Percentiles rank a stretch among this genome's conserved stretches.
phyloP scores from a whole-genome alignment of 92 coral and sea anemone species.

The Epizoanthus illoricatus region DNA sequence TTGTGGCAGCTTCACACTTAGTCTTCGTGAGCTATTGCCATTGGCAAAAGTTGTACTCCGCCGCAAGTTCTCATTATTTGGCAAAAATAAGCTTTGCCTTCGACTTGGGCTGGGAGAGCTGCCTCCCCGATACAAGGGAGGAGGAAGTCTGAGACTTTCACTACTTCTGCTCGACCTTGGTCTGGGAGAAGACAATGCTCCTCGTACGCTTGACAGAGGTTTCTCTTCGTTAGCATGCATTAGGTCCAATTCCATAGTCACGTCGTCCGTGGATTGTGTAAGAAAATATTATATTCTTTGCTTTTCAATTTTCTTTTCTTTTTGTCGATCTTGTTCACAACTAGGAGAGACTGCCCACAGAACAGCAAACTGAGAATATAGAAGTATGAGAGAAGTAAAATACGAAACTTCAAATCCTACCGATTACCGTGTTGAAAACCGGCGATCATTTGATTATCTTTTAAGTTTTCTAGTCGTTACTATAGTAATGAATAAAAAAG shows the following conservation, averaged over 20 bases:
- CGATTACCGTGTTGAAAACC: background rate
- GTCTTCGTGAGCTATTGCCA: background rate
- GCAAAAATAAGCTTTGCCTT: constrained; percentile 8
- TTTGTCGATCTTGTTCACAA: constrained; percentile 2
- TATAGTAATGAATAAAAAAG: background rate
- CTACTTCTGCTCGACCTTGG: background rate
- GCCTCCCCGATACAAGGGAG: background rate
- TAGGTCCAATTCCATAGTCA: background rate
- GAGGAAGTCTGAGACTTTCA: background rate
- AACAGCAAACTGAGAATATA: background rate
- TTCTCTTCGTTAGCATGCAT: background rate
- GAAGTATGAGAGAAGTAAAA: background rate
- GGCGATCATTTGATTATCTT: background rate
- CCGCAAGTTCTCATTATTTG: constrained; percentile 2
- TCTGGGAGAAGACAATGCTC: background rate
- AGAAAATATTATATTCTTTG: background rate
- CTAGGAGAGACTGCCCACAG: background rate
- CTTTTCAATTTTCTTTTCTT: background rate
- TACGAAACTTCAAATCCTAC: background rate
- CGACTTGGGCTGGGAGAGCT: background rate
- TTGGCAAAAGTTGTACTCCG: background rate
- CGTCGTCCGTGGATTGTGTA: background rate
- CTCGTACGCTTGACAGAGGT: too few relatives aligned
- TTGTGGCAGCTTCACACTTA: constrained; percentile 8
- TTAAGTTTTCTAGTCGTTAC: background rate